phyloP scores from a whole-genome alignment of 2,113 vertebrate species.

The Odobenus rosmarus region DNA sequence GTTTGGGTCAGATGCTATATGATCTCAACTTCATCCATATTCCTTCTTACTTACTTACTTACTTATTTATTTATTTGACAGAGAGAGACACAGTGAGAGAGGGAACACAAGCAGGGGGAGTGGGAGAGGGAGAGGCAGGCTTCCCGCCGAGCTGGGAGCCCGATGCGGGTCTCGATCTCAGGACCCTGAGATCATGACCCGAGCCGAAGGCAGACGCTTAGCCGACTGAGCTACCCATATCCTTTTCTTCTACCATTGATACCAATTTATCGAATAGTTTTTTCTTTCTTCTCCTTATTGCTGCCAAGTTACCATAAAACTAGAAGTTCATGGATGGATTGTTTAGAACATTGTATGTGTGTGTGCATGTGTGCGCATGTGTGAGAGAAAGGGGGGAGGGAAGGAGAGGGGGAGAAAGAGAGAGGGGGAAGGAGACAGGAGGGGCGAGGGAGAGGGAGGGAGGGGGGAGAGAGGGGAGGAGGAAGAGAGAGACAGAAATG shows the following conservation, averaged over 20 bases:
- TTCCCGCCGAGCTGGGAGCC: too few relatives aligned
- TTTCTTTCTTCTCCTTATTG: not conserved
- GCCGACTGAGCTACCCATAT: too few relatives aligned
- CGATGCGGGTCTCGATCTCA: too few relatives aligned
- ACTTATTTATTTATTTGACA: too few relatives aligned
- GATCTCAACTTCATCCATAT: not conserved
- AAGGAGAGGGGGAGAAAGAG: not conserved
- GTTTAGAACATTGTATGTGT: not conserved
- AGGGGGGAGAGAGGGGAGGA: not conserved
- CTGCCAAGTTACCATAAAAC: not conserved
- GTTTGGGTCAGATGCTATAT: not conserved
- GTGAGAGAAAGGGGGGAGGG: rapidly evolving
- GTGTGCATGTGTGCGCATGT: too few relatives aligned
- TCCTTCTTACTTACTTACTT: not conserved
- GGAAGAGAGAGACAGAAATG: not conserved
- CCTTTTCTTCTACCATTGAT: not conserved
- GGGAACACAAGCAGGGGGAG: too few relatives aligned
- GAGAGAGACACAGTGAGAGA: too few relatives aligned
- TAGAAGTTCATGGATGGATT: not conserved
- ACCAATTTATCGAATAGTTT: not conserved
- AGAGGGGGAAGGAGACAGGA: not conserved
- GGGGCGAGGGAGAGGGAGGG: not conserved
- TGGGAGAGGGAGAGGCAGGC: too few relatives aligned
- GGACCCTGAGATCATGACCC: too few relatives aligned
- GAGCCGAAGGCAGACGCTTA: too few relatives aligned